phyloP scores from a whole-genome alignment of 2,888 invertebrate genomes.

The Empis stercorea region DNA sequence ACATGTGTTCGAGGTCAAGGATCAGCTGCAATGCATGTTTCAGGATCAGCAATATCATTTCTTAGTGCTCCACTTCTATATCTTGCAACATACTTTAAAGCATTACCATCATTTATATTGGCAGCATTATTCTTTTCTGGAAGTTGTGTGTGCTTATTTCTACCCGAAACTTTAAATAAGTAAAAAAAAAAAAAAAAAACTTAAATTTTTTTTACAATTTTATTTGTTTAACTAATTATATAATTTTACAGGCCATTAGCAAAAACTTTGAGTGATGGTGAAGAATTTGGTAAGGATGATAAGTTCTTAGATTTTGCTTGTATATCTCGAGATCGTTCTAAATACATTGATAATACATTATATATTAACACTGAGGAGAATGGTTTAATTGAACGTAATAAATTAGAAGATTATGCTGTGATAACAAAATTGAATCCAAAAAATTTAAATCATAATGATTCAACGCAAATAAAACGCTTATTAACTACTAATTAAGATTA shows the following conservation, averaged over 20 bases:
- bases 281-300: background rate
- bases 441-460: too few species aligned
- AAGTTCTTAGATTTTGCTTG: background rate
- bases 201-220: too few species aligned
- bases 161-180: constrained; percentile 39
- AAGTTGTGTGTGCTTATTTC: constrained; percentile 35
- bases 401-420: too few species aligned
- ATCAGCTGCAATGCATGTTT: constrained; percentile 40
- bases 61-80: constrained; percentile 38
- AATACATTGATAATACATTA: too few species aligned
- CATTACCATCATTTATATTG: constrained; percentile 36
- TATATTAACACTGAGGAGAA: too few species aligned
- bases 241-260: background rate
- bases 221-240: background rate
- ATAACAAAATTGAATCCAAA: too few species aligned
- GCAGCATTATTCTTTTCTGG: constrained; percentile 34
- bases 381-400: too few species aligned
- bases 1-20: constrained; percentile 43
- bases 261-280: background rate
- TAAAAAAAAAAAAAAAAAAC: too few species aligned
- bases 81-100: constrained; percentile 22
- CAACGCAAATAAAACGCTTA: too few species aligned
- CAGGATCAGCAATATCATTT: constrained; percentile 41
- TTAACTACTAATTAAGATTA: too few species aligned
- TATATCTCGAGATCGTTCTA: too few species aligned